Conservation (phyloP, 2,113 vertebrate genomes). For the Lycaon pictus region DNA sequence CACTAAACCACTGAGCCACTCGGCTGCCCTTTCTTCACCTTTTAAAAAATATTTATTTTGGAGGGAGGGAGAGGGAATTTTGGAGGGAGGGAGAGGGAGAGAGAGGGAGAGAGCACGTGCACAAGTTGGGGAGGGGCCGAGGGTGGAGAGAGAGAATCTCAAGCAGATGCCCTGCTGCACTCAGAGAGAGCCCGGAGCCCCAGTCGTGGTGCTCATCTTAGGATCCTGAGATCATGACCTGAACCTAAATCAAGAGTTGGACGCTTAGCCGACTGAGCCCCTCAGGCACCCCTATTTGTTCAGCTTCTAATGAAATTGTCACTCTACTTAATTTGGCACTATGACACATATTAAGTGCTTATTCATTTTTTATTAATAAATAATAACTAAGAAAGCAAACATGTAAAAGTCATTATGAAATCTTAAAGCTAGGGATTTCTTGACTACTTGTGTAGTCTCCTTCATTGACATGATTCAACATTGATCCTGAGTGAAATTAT, state of each 20-base stretch:
- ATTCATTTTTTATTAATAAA: neutral
- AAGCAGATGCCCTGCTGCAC: neutral
- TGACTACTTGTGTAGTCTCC: neutral
- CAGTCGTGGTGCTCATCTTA: neutral
- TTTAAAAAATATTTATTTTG: no score
- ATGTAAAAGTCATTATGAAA: neutral
- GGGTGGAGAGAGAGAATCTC: neutral
- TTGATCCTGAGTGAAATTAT: neutral
- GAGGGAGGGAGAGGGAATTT: no score
- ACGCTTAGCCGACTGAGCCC: neutral
- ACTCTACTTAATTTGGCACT: neutral
- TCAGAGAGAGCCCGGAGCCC: neutral
- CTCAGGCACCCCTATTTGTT: neutral
- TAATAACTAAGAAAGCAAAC: neutral
- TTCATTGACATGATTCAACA: neutral
- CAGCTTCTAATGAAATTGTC: constrained; percentile 14
- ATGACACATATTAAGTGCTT: neutral
- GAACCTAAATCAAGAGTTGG: neutral
- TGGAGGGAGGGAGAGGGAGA: no score
- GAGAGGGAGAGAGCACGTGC: accelerated
- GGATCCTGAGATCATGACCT: neutral
- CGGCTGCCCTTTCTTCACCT: no score
- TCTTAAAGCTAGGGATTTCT: neutral
- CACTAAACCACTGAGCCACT: no score
- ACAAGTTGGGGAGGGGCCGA: no score